These are phyloP conservation scores for Endotricha flammealis DNA, from an alignment of 2,888 invertebrate genomes.

Conservation along the genomic window DNA sequence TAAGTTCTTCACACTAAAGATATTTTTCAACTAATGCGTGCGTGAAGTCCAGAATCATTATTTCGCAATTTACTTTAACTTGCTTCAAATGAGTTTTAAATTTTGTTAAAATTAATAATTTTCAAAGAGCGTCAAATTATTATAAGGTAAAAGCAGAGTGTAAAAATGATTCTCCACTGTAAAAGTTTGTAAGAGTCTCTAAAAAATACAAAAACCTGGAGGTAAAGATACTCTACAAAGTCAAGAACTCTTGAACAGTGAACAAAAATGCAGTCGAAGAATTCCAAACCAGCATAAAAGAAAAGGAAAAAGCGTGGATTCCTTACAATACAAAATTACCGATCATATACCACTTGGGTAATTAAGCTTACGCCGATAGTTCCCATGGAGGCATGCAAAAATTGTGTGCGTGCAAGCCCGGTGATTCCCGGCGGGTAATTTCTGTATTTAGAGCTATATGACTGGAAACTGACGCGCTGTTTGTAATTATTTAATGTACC, in stretches of 20 bases:
- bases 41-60: too few relatives aligned
- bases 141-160: too few relatives aligned
- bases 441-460: conserved; percentile 59
- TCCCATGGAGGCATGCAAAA: conserved; percentile 8
- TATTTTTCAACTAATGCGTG: too few relatives aligned
- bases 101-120: too few relatives aligned
- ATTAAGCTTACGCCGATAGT: conserved; percentile 6
- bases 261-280: not conserved
- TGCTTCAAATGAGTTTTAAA: too few relatives aligned
- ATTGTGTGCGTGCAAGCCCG: conserved; percentile 51
- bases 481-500: conserved; percentile 38
- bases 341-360: conserved; percentile 4
- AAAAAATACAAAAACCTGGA: too few relatives aligned
- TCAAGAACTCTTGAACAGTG: not conserved
- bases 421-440: conserved; percentile 61
- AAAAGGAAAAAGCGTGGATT: conserved; percentile 1
- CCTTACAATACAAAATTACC: conserved; percentile 3
- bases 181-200: too few relatives aligned
- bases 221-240: not conserved
- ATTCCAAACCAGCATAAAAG: not conserved
- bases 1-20: too few relatives aligned
- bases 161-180: too few relatives aligned
- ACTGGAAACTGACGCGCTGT: conserved; percentile 41
- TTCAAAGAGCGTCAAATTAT: too few relatives aligned
- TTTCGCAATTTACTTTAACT: too few relatives aligned